These are phyloP conservation scores for Gasterosteus aculeatus DNA, from an alignment of 2,113 vertebrate genomes.

Conservation along the genomic window DNA sequence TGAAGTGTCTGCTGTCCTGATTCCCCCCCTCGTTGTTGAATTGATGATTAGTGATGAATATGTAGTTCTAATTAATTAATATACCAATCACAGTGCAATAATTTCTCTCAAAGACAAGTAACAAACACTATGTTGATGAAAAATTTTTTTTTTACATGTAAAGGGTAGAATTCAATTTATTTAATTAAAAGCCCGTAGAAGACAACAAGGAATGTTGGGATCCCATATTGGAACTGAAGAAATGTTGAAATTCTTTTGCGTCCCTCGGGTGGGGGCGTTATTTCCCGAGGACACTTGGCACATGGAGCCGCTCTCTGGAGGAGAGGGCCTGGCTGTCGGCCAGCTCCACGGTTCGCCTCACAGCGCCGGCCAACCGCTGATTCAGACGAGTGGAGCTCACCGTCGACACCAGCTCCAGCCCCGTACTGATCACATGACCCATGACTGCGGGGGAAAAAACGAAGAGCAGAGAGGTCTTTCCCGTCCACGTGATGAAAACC, in stretches of 20 bases:
- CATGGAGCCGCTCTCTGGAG: conserved; percentile 86
- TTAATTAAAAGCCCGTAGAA: too few relatives aligned
- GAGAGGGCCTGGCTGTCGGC: conserved; percentile 83
- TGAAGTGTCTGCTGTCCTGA: too few relatives aligned
- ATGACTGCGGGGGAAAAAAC: conserved; percentile 81
- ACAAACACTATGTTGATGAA: too few relatives aligned
- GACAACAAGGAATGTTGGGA: too few relatives aligned
- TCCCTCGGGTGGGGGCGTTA: neutral
- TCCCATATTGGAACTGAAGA: too few relatives aligned
- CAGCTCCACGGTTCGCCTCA: conserved; percentile 83
- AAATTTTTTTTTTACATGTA: too few relatives aligned
- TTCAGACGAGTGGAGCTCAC: conserved; percentile 81
- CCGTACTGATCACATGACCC: conserved; percentile 89
- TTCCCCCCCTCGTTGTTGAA: too few relatives aligned
- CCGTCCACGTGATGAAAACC: neutral
- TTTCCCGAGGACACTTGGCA: conserved; percentile 30
- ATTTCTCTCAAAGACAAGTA: too few relatives aligned
- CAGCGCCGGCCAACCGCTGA: conserved; percentile 78
- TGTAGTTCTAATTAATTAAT: too few relatives aligned
- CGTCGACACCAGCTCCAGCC: conserved; percentile 86
- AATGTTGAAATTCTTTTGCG: neutral
- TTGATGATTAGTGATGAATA: too few relatives aligned
- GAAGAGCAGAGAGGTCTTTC: neutral
- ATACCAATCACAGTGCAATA: too few relatives aligned
- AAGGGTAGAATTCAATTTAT: too few relatives aligned